These are phyloP conservation scores for Solenopsis fugax DNA, from an alignment of 1,140 invertebrate species.

Conservation along the genomic window DNA sequence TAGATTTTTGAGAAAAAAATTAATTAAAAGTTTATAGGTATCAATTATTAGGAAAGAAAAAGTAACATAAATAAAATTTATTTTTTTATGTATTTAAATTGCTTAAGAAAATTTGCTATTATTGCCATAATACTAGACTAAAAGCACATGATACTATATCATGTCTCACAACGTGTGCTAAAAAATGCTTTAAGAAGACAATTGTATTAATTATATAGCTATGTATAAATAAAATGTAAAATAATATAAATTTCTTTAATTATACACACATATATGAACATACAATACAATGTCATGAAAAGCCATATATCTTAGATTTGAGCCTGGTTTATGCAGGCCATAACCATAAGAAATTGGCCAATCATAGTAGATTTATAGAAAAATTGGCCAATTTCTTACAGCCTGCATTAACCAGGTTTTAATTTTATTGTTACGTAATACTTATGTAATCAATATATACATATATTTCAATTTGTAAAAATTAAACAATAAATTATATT, in stretches of 20 bases:
- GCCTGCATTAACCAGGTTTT: too few species aligned
- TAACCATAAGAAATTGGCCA: too few species aligned
- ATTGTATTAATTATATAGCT: slow-evolving; percentile 23
- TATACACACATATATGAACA: not conserved
- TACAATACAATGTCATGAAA: slow-evolving; percentile 23
- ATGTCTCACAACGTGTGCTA: not conserved
- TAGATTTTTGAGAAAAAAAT: not conserved
- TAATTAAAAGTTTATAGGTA: not conserved
- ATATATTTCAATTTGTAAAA: slow-evolving; percentile 26
- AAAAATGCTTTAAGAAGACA: slow-evolving; percentile 15
- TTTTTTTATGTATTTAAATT: slow-evolving; percentile 11
- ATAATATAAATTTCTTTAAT: slow-evolving; percentile 7
- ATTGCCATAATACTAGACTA: slow-evolving; percentile 26
- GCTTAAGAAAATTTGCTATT: not conserved
- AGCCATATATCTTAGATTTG: slow-evolving; percentile 17
- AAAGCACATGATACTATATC: not conserved
- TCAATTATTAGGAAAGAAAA: slow-evolving; percentile 1
- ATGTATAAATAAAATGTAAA: slow-evolving; percentile 37
- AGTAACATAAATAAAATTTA: not conserved
- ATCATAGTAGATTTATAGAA: too few species aligned
- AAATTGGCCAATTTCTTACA: too few species aligned
- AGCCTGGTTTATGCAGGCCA: not conserved
- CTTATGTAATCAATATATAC: not conserved
- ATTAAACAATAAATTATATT: slow-evolving; percentile 36
- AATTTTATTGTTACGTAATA: not conserved